A percentile compares a stretch with the other conserved stretches of the same genome.
phyloP scores from a whole-genome alignment of 1,140 invertebrate species.

The Periplaneta americana region DNA sequence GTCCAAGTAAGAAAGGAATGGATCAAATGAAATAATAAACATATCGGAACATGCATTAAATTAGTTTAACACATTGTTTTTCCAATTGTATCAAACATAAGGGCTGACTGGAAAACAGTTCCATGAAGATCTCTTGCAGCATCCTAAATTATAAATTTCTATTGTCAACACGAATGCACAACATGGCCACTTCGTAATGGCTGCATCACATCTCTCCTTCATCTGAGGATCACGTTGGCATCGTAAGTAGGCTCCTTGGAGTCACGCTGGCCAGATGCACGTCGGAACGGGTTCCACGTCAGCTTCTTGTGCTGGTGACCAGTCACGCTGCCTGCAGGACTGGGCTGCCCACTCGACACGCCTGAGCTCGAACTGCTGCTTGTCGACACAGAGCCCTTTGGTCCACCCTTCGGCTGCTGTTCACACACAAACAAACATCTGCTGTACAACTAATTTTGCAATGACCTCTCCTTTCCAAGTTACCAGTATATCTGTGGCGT shows the following conservation, averaged over 20 bases:
- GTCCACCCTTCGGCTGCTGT: constrained; percentile 40
- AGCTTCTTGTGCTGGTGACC: constrained; percentile 48
- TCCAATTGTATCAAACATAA: not conserved
- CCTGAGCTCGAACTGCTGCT: constrained; percentile 46
- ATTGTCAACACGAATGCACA: not conserved
- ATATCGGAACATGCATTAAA: not conserved
- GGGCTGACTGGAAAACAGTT: not conserved
- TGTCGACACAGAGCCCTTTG: constrained; percentile 51
- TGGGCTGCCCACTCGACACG: constrained; percentile 54
- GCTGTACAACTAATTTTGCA: too few relatives aligned
- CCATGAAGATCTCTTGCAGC: too few relatives aligned
- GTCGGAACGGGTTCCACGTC: constrained; percentile 62
- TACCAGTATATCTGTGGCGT: too few relatives aligned
- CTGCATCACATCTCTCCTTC: constrained; percentile 20
- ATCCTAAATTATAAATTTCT: not conserved
- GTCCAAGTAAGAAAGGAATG: too few relatives aligned
- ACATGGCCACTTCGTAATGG: not conserved
- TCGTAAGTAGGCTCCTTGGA: constrained; percentile 37
- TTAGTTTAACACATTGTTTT: not conserved
- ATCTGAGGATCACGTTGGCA: constrained; percentile 55
- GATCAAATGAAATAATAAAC: too few relatives aligned
- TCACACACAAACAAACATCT: too few relatives aligned
- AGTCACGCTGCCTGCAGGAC: constrained; percentile 53
- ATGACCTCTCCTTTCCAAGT: too few relatives aligned
- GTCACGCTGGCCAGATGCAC: constrained; percentile 44